Evolutionary conservation across 2,888 invertebrate genomes (phyloP).

Genomic region (Ephialtes manifestator): DNA sequence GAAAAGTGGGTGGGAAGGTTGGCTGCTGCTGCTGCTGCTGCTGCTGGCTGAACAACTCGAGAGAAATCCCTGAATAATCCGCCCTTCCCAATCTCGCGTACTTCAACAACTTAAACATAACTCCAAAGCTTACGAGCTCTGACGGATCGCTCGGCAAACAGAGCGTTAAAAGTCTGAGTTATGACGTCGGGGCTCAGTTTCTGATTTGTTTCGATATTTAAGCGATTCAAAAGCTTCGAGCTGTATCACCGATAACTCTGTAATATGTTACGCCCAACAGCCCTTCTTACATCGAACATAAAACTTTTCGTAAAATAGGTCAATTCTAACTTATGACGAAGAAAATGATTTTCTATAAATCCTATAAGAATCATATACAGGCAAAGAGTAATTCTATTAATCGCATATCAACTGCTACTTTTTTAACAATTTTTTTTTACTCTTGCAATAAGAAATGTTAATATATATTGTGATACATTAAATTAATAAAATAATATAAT

Average conservation of each 20-base stretch:
- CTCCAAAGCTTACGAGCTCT: slow-evolving; percentile 83
- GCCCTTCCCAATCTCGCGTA: slow-evolving; percentile 76
- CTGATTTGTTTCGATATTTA: slow-evolving; percentile 85
- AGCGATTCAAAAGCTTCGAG: slow-evolving; percentile 78
- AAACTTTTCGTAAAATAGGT: background rate
- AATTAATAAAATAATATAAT: no score
- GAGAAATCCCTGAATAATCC: slow-evolving; percentile 81
- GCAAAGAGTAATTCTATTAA: no score
- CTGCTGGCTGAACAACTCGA: slow-evolving; percentile 68
- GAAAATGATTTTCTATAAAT: background rate
- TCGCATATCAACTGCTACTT: no score
- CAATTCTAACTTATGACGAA: background rate
- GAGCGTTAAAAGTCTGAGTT: slow-evolving; percentile 83
- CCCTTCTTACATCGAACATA: slow-evolving; percentile 1
- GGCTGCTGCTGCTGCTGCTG: no score
- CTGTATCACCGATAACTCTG: slow-evolving; percentile 49
- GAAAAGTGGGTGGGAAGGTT: slow-evolving; percentile 46
- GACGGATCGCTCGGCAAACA: slow-evolving; percentile 84
- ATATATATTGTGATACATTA: no score
- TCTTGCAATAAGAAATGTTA: no score
- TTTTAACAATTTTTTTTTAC: background rate
- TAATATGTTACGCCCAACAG: background rate
- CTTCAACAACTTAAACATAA: slow-evolving; percentile 85
- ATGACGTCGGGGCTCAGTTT: slow-evolving; percentile 79
- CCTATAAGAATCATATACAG: no score